Evolutionary conservation across 2,113 vertebrate genomes (phyloP), one percentile per base, ranked within the genome.

Genomic region (Pomatostomus ruficeps): DNA sequence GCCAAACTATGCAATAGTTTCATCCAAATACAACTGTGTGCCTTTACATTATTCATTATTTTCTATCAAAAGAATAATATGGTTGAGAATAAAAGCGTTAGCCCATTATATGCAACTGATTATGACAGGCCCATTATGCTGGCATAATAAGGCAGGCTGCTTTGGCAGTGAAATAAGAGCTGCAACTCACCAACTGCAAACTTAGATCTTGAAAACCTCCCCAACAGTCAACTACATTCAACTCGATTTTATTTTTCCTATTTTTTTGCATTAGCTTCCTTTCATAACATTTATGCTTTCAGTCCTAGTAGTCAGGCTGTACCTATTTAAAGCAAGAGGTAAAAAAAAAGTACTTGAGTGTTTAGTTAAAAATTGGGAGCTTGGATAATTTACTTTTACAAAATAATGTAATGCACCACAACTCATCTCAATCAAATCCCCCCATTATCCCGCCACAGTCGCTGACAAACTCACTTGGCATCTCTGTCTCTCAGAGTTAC

Each of bases 1-100:
- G 83, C 61, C 84, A 92, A 91, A 74, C 61, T 25, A 84, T 9
- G 61, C 14, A 35, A 70, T 26, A 87, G 48, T 67, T 74, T 35
- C 42, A 71, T 89, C 70, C 59, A 89, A 91, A 92, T 63, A 90
- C 76, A 95, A 95, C 51, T 63, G 45, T 81, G 65, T 43, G 91
- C 76, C 82, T 90, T 95, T 88, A 94, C 75, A 84, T 88, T 93
- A 95, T 89, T 93, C 82, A 94, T 89, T 92, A 84, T 86, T 81
- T 94, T 86, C 86, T 71, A 84, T 86, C 52, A 92, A 92, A 93
- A 92, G 86, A 93, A 88, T 86, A 92, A 83, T 81, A 95, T 52
- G 40, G 72, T 74, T 93, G 65, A 63, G 86, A 93, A 95, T 76
- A 92, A 95, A 92, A 93, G 91, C 91, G 87, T 80, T 91, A 89